Conservation (phyloP, 2,888 invertebrate species). For the Leucozona laternaria region DNA sequence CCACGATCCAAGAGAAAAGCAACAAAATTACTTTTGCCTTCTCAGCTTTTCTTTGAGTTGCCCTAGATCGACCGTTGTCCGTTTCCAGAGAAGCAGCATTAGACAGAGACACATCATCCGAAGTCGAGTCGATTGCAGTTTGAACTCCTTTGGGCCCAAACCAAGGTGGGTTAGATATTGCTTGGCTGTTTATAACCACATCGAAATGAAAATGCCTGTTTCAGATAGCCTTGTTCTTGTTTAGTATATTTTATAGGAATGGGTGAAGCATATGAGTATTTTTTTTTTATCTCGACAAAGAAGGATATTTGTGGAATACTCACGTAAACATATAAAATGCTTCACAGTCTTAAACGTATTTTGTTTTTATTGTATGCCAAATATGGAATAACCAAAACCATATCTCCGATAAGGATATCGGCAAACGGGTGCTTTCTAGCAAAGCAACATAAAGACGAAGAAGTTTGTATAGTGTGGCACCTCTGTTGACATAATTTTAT, state of each 20-base stretch:
- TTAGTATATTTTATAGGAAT: conserved; percentile 24
- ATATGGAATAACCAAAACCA: conserved; percentile 51
- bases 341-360: conserved; percentile 32
- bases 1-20: conserved; percentile 77
- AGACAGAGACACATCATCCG: conserved; percentile 40
- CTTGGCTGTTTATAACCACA: conserved; percentile 62
- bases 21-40: conserved; percentile 80
- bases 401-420: conserved; percentile 58
- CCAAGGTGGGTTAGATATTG: conserved; percentile 19
- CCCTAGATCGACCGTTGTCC: conserved; percentile 49
- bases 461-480: conserved; percentile 38
- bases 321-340: conserved; percentile 66
- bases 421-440: conserved; percentile 39
- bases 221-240: conserved; percentile 50
- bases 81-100: neutral
- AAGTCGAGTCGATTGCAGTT: conserved; percentile 54
- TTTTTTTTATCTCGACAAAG: conserved; percentile 44
- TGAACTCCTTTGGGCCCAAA: conserved; percentile 16
- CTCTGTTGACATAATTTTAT: conserved; percentile 25
- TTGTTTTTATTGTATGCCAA: conserved; percentile 46
- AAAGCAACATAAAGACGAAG: conserved; percentile 12
- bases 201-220: conserved; percentile 61
- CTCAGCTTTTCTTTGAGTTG: conserved; percentile 76
- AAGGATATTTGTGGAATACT: conserved; percentile 61
- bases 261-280: conserved; percentile 32